Base-by-base conservation (phyloP, 2,113 vertebrate genomes). In the Colaptes auratus region DNA sequence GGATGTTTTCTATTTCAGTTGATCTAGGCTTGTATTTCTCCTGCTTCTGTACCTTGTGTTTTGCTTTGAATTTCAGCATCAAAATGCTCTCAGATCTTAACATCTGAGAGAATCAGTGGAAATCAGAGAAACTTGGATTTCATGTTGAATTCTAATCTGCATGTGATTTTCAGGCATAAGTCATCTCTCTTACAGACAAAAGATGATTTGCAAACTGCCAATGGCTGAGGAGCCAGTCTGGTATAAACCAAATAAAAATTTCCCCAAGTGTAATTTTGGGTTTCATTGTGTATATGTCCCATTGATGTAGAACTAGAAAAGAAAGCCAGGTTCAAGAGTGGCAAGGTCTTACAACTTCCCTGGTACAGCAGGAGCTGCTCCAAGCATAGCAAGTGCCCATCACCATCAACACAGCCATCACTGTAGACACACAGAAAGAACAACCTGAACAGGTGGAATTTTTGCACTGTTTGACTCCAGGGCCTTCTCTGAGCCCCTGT, bases 61-160 rank as follows among this genome's bases (percentile, higher is more conserved):
- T 89, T 63, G 52, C 46, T 92, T 87, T 82, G 46, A 71, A 88
- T 92, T 82, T 95, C 56, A 82, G 46, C 42, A 74, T 53, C 25
- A 88, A 85, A 89, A 82, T 39, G 0, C 82, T 82, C 77, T 79
- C 59, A 85, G 30, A 77, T 92, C 50, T 73, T 67, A 67, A 71
- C 82, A 66, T 24, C 39, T 39, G 39, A 39, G 13, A 76, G 36
- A 85, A 71, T 76, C 19, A 10, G 19, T 53, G 53, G 17, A 88
- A 90, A 77, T 3, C 20, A 82, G 50, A 90, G 9, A 20, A 79
- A 33, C 10, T 24, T 85, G 84, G 19, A 88, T 89, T 92, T 80
- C 64, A 87, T 28, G 55, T 2, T 65, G 46, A 70, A 46, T 89
- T 82, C 55, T 82, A 85, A 59, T 50, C 66, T 79, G 27, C 9